Base-by-base conservation (phyloP, 2,113 vertebrate genomes). In the Origma solitaria region DNA sequence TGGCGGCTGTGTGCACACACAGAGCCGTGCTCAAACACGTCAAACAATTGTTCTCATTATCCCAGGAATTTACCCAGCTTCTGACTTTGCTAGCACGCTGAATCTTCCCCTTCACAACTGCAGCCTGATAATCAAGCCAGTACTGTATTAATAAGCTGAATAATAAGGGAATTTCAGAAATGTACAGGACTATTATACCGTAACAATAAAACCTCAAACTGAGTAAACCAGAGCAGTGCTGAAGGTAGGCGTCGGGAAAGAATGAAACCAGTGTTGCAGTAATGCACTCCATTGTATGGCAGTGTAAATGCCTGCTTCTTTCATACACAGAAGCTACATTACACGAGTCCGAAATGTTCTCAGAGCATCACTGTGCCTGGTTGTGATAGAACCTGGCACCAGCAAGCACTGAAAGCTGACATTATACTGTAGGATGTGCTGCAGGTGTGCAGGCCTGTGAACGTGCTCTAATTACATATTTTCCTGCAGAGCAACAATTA, bases 91-190 rank as follows among this genome's bases (percentile, higher is more conserved):
- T 98, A 98, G 97, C 94, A 91, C 69, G 94, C 98, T 98, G 97
- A 98, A 98, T 98, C 98, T 98, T 98, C 97, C 94, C 97, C 98
- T 98, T 98, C 95, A 98, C 98, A 97, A 98, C 97, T 94, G 98
- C 97, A 86, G 98, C 97, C 95, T 98, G 98, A 98, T 99, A 98
- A 99, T 98, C 98, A 99, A 99, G 98, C 98, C 98, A 98, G 98
- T 97, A 98, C 98, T 98, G 98, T 98, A 99, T 99, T 99, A 99
- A 99, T 99, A 99, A 99, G 98, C 98, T 98, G 99, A 99, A 99
- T 99, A 99, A 99, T 99, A 99, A 99, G 99, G 98, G 99, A 99
- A 99, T 99, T 99, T 99, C 98, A 99, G 98, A 99, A 99, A 99
- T 99, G 98, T 99, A 99, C 98, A 97, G 98, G 98, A 98, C 99